Conservation (phyloP, 2,113 vertebrate genomes). For the Gadus chalcogrammus region DNA sequence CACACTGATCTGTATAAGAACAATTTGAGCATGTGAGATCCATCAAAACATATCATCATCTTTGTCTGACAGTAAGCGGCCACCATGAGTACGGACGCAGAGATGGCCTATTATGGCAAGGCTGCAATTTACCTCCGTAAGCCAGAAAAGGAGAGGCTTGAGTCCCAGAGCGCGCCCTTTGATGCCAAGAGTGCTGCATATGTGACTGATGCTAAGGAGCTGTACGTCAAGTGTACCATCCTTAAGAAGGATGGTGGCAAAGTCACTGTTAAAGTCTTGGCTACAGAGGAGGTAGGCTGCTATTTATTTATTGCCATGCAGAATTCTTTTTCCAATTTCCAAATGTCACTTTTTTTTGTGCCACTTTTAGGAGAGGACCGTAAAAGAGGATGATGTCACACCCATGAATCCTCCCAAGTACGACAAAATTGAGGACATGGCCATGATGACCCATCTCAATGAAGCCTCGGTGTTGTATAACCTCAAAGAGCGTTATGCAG, state of each 20-base stretch:
- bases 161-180: not conserved
- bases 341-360: not conserved
- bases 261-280: not conserved
- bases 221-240: constrained; percentile 7
- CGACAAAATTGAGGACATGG: constrained; percentile 81
- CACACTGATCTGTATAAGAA: too few species aligned
- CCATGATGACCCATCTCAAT: constrained; percentile 81
- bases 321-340: not conserved
- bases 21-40: not conserved
- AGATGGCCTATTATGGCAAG: not conserved
- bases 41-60: not conserved
- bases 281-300: not conserved
- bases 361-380: not conserved
- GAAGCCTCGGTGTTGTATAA: constrained; percentile 79
- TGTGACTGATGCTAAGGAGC: constrained; percentile 6
- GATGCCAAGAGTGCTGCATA: constrained; percentile 1
- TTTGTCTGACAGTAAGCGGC: not conserved
- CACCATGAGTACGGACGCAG: constrained; percentile 2
- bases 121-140: constrained; percentile 1
- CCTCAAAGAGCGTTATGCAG: constrained; percentile 82
- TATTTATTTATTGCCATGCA: not conserved
- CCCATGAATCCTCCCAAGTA: constrained; percentile 77
- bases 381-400: constrained; percentile 9
- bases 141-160: constrained; percentile 1
- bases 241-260: not conserved